Conservation (phyloP, 2,113 vertebrate species). For the Corynorhinus townsendii region DNA sequence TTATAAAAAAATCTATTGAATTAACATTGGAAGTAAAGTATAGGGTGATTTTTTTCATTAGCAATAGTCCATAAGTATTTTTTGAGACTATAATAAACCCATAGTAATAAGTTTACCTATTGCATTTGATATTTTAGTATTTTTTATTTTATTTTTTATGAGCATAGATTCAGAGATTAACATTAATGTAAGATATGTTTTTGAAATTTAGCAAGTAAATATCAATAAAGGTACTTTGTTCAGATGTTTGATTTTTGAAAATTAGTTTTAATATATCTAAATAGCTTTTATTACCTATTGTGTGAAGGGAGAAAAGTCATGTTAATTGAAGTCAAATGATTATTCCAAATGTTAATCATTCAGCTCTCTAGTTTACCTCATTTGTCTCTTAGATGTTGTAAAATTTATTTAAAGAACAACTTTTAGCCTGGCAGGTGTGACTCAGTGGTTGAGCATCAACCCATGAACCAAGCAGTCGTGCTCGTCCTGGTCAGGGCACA, state of each 20-base stretch:
- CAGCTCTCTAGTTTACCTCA: not conserved
- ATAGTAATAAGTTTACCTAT: not conserved
- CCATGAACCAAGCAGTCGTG: too few relatives aligned
- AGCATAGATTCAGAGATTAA: not conserved
- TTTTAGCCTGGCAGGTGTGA: too few relatives aligned
- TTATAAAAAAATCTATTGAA: not conserved
- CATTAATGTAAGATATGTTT: not conserved
- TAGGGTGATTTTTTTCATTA: slow-evolving; percentile 25
- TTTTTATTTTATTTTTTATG: not conserved
- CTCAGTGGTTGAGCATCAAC: too few relatives aligned
- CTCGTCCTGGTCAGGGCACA: too few relatives aligned
- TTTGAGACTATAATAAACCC: not conserved
- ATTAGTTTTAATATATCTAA: not conserved
- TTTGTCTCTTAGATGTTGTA: not conserved
- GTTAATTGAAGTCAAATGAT: not conserved
- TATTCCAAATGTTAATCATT: not conserved
- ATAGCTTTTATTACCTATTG: not conserved
- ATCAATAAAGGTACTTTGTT: not conserved
- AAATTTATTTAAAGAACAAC: not conserved
- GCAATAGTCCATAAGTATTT: not conserved
- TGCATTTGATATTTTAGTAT: slow-evolving; percentile 17
- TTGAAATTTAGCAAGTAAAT: slow-evolving; percentile 1
- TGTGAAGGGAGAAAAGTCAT: not conserved
- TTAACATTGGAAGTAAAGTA: not conserved
- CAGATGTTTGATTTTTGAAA: not conserved